Percentiles rank a stretch among this genome's conserved stretches.
phyloP scores from a whole-genome alignment of 2,888 invertebrate genomes.

The Apamea sordens region DNA sequence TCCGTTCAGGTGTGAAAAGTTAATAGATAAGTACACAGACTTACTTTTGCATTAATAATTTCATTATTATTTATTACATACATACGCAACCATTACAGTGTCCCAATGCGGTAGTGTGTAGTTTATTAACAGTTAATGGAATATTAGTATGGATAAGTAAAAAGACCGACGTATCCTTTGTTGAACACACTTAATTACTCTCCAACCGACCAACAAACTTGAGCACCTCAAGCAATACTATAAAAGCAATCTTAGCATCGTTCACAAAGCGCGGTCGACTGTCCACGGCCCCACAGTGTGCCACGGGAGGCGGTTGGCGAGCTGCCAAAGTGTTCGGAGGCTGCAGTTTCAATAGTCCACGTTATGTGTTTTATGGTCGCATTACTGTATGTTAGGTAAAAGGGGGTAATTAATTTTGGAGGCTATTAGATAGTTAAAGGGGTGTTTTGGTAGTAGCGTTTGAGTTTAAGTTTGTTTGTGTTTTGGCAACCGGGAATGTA shows the following conservation, averaged over 20 bases:
- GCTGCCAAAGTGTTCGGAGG: slow-evolving; percentile 67
- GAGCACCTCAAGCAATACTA: slow-evolving; percentile 44
- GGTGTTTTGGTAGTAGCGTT: not conserved
- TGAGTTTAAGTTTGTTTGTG: not conserved
- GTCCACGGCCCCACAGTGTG: slow-evolving; percentile 11
- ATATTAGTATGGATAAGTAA: not conserved
- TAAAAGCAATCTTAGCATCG: slow-evolving; percentile 43
- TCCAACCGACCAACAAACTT: slow-evolving; percentile 28
- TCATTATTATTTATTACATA: too few species aligned
- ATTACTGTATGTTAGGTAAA: slow-evolving; percentile 42
- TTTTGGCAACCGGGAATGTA: not conserved
- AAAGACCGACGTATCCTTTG: not conserved
- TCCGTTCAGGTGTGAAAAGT: too few species aligned
- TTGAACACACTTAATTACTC: slow-evolving; percentile 25
- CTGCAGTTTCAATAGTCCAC: slow-evolving; percentile 68
- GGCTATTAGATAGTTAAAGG: not conserved
- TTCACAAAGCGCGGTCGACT: slow-evolving; percentile 35
- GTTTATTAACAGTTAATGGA: too few species aligned
- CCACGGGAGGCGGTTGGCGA: slow-evolving; percentile 57
- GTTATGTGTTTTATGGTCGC: slow-evolving; percentile 52
- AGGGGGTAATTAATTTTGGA: slow-evolving; percentile 28
- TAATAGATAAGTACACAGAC: too few species aligned
- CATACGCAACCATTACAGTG: too few species aligned
- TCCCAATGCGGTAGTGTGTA: too few species aligned
- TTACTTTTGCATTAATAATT: too few species aligned